A percentile compares a stretch with the other conserved stretches of the same genome.
phyloP scores from a whole-genome alignment of 2,113 vertebrate species.

The Galeopterus variegatus region DNA sequence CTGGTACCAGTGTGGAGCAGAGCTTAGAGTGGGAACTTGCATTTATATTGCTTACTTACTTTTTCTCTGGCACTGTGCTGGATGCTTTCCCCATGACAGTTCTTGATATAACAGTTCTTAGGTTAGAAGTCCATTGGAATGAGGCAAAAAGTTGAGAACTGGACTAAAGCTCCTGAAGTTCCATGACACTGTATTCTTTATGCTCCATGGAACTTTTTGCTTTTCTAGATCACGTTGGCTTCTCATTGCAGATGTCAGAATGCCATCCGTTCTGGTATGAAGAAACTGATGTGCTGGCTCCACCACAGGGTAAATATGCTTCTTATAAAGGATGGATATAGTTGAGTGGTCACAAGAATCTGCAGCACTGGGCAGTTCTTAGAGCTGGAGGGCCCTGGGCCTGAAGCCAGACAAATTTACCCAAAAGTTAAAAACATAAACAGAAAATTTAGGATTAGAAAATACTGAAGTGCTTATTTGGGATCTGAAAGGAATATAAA shows the following conservation, averaged over 20 bases:
- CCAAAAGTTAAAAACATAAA: neutral
- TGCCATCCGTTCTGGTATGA: neutral
- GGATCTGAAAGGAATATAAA: neutral
- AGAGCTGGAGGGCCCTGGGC: neutral
- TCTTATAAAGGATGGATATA: slow-evolving; percentile 2
- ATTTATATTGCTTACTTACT: neutral
- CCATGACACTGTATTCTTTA: neutral
- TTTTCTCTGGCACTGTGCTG: neutral
- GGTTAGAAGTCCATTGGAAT: neutral
- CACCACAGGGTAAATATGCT: neutral
- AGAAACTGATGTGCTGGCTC: neutral
- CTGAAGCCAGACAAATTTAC: neutral
- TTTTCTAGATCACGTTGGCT: neutral
- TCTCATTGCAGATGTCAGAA: neutral
- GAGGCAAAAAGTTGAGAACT: slow-evolving; percentile 6
- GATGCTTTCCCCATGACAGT: neutral
- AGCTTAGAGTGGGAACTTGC: neutral
- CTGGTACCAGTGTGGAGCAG: neutral
- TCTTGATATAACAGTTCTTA: neutral
- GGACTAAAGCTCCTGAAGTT: neutral
- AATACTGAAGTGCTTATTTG: neutral
- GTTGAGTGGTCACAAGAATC: neutral
- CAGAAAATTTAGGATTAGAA: neutral
- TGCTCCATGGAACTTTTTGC: neutral
- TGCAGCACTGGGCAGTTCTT: neutral